phyloP scores from a whole-genome alignment of 2,113 vertebrate species.

The Perca flavescens region DNA sequence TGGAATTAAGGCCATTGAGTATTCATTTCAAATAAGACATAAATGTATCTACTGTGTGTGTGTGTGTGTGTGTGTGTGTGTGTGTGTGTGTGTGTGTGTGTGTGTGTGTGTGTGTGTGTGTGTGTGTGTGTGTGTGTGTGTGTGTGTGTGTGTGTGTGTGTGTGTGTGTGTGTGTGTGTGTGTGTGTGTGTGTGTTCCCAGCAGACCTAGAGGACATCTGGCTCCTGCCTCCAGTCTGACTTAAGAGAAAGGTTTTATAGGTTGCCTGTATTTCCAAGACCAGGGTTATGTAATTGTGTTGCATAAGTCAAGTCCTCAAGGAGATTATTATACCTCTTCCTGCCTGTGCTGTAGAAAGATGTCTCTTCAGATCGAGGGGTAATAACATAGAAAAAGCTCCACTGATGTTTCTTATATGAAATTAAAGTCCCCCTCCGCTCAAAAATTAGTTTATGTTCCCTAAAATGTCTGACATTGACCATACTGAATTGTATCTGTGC shows the following conservation, averaged over 20 bases:
- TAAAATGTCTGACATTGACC: too few species aligned
- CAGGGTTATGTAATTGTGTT: slow-evolving; percentile 48
- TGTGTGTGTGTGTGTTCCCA: background rate
- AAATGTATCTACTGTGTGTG: slow-evolving; percentile 1
- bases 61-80: background rate
- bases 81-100: background rate
- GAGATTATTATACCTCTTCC: slow-evolving; percentile 30
- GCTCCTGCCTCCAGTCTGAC: slow-evolving; percentile 28
- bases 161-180: slow-evolving; percentile 1
- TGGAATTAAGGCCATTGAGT: background rate
- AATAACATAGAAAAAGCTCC: background rate
- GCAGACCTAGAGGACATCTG: slow-evolving; percentile 29
- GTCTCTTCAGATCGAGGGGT: background rate
- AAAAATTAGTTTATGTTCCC: too few species aligned
- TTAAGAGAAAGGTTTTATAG: slow-evolving; percentile 35
- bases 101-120: slow-evolving; percentile 4
- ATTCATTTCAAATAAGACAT: background rate
- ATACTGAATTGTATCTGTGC: too few species aligned
- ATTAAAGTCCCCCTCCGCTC: too few species aligned
- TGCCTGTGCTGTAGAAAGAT: background rate
- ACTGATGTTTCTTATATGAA: background rate
- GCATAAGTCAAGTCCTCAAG: slow-evolving; percentile 35
- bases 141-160: background rate
- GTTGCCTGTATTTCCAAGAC: slow-evolving; percentile 25
- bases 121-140: background rate